Evolutionary conservation across 2,888 invertebrate genomes (phyloP), one percentile per base, ranked within the genome.

Genomic region (Lymantria dispar): DNA sequence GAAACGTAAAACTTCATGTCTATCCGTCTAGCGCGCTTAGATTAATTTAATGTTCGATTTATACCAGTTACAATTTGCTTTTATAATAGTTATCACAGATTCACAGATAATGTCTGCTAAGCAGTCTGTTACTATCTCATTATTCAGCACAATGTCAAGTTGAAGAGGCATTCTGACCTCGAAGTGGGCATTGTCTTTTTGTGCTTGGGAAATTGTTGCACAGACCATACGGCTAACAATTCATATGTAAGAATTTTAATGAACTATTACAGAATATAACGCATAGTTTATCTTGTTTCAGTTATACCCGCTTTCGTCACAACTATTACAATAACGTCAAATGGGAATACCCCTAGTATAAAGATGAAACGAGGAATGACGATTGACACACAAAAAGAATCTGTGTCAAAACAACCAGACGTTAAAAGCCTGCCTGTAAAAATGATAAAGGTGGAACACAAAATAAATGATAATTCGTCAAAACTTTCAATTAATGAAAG

Each of bases 401-500:
- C 81, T 48, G 62, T 77, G n/a, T 78, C 85, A 8, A 76, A 81
- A 62, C 68, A 72, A 46, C 49, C 64, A 10, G 69, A 64, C 57
- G 30, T 65, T 30, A 65, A 76, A 50, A 70, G 61, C 31, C 48
- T 70, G 7, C 58, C 66, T 22, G 58, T 63, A 14, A 73, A 68
- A 55, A 69, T 58, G 42, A 76, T 70, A 54, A 72, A 70, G 55
- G 62, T 64, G 46, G 81, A 74, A 59, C 72, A 70, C 48, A 58
- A 72, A 63, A 37, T 64, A 11, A 75, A 64, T 29, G 54, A 58
- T 7, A 84, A 85, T 62, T 64, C 76, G 5, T 80, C 86, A 13
- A 81, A 87, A 43, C 74, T 94, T 40, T 87, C 91, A 7, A 83
- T 92, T 42, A 93, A 93, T 48, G 95, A 96, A 82, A 92, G 96